These are phyloP conservation scores for Numenius arquata DNA, from an alignment of 2,113 vertebrate genomes.

Conservation along the genomic window DNA sequence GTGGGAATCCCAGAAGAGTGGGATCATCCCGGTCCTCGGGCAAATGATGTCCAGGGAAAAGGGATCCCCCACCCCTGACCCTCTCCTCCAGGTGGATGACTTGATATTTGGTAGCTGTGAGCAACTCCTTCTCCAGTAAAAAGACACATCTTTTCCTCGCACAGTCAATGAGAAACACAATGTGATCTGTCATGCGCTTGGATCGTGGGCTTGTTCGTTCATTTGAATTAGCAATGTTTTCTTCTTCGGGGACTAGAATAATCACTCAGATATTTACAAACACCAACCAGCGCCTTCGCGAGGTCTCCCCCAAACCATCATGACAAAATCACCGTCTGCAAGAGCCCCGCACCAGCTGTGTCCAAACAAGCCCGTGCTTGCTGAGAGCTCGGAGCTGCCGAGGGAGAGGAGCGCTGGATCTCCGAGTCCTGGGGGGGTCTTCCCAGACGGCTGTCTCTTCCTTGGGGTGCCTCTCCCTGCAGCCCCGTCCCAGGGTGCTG, in stretches of 20 bases:
- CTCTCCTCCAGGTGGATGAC: conserved; percentile 10
- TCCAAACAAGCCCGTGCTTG: conserved; percentile 70
- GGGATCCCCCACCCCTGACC: conserved; percentile 9
- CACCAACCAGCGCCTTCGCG: conserved; percentile 61
- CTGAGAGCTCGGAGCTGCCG: conserved; percentile 48
- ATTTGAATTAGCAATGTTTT: conserved; percentile 61
- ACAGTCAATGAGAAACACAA: conserved; percentile 72
- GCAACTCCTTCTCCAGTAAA: conserved; percentile 64
- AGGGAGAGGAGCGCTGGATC: conserved; percentile 51
- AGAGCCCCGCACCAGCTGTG: conserved; percentile 71
- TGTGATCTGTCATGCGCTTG: conserved; percentile 79
- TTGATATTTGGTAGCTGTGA: conserved; percentile 67
- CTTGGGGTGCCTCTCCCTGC: conserved; percentile 41
- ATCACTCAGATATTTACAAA: conserved; percentile 80
- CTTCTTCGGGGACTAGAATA: conserved; percentile 74
- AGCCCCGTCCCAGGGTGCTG: conserved; percentile 6
- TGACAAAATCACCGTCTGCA: conserved; percentile 82
- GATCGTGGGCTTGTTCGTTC: conserved; percentile 50
- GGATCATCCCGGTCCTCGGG: not conserved
- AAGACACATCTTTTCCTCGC: conserved; percentile 59
- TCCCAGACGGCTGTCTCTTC: conserved; percentile 71
- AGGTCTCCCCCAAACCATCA: conserved; percentile 72
- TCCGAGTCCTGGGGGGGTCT: conserved; percentile 68
- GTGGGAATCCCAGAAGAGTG: not conserved
- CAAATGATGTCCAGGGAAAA: conserved; percentile 59